Evolutionary conservation across 2,888 invertebrate species (phyloP), one percentile per base, ranked within the genome.

Genomic region (Nebria brevicollis): DNA sequence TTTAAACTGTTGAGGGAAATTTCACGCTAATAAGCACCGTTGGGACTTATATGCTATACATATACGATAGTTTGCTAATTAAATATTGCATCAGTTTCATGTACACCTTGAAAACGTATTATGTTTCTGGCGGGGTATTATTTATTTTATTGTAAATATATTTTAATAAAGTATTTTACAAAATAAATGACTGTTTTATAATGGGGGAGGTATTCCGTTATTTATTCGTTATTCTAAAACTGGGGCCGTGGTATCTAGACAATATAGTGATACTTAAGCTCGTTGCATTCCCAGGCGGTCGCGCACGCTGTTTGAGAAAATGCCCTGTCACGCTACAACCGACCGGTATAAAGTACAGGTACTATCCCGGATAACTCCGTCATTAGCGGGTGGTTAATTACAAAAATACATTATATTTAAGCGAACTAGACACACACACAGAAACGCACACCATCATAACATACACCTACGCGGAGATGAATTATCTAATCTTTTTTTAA

Each of bases 351-450:
- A 72, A 72, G 43, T 72, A 43, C 64, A 4, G 13, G 11, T 66
- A 66, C 66, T 25, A 25, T 66, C 20, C 34, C n/a, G 72, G 77
- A 72, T 77, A 77, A 72, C 34, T 77, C 66, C 10, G 73, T 77
- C 77, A 77, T 77, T 77, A 77, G 34, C 73, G 77, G 41, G 66
- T 66, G 65, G 72, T 77, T 77, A 77, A 77, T 77, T 77, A 77
- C 72, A 77, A 77, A 77, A 77, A 77, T 77, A 77, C 77, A 73
- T 77, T 77, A 77, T 77, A 77, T 77, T 77, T 77, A 73, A 77
- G 41, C 72, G 77, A 77, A 65, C 77, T 77, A 20, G 34, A 72
- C 72, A 77, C 72, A 72, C 73, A 64, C 65, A 20, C 15, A 10
- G 6, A 20, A 20, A 20, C 20, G 20, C 20, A 20, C 20, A n/a